Base-by-base conservation (phyloP, 2,113 vertebrate genomes). In the Mixornis gularis region DNA sequence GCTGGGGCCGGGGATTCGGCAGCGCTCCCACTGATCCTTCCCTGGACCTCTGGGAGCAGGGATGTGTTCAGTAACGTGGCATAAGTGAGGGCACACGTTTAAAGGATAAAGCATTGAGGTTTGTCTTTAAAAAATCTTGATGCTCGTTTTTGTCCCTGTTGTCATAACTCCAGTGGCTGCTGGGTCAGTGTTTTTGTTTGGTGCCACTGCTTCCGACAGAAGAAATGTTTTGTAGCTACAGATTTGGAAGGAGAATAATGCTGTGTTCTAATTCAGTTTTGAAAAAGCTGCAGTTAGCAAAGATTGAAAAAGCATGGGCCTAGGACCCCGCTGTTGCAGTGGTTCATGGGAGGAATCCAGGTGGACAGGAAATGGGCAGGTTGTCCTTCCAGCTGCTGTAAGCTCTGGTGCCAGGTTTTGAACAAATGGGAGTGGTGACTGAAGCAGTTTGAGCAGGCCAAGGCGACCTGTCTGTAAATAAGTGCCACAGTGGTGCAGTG, bases 11-110 rank as follows among this genome's bases (percentile, higher is more conserved):
- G 32, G 12, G 21, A 6, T 19, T 79, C 3, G 9, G 36, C 60
- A 80, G 81, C 17, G 12, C 5, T 7, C 9, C 48, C 6, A 1
- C 30, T 18, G 13, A 6, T 8, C 41, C 73, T 29, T 46, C 40
- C n/a, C 16, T 13, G 1, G 8, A 3, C 9, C 27, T 34, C 2
- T 7, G 2, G 10, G 16, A 38, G 34, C 1, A 6, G 21, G 3
- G 32, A 4, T 32, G 15, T 7, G 6, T 29, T 64, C 6, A 6
- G 17, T 34, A 27, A 46, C 49, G 3, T 5, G 24, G 15, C 22
- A 8, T 7, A 27, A 41, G 18, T 1, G 2, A 63, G 58, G 56
- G 38, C 21, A 40, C 10, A 24, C 1, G 27, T 62, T 32, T 64
- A 36, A 63, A 72, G 38, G 49, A 26, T 58, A 55, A 73, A 52